These are phyloP conservation scores for Synergus gifuensis DNA, from an alignment of 2,888 invertebrate genomes.

Conservation along the genomic window DNA sequence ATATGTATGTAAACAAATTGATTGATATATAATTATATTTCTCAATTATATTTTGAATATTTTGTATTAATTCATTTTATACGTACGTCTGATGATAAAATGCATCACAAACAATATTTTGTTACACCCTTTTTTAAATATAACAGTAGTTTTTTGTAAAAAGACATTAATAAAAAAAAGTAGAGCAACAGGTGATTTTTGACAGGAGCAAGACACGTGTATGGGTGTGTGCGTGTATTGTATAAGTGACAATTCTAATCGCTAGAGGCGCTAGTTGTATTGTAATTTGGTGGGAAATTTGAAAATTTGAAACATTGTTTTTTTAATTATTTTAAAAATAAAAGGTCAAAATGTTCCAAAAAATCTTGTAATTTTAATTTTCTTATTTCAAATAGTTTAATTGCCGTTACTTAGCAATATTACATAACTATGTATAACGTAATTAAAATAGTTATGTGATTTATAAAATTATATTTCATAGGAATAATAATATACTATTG, in stretches of 20 bases:
- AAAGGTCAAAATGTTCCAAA: background rate
- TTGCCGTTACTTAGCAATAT: no score
- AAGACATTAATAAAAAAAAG: background rate
- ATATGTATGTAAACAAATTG: background rate
- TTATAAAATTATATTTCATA: no score
- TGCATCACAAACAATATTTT: background rate
- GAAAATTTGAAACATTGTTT: background rate
- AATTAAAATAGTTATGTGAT: no score
- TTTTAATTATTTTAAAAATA: background rate
- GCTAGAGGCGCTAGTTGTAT: background rate
- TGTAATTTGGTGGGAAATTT: background rate
- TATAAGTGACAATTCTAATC: background rate
- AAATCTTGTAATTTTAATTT: no score
- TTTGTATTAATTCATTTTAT: background rate
- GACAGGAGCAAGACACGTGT: background rate
- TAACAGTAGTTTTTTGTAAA: background rate
- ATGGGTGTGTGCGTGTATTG: background rate
- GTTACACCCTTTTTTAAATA: background rate
- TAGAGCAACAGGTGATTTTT: conserved; percentile 17
- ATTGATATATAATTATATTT: background rate
- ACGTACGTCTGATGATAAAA: conserved; percentile 35
- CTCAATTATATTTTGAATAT: background rate
- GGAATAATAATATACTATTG: no score
- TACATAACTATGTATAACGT: no score
- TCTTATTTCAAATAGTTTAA: no score